Percentiles rank a stretch among this genome's conserved stretches.
Conservation (phyloP, 1,140 invertebrate genomes). For the Trachelipus rathkii region DNA sequence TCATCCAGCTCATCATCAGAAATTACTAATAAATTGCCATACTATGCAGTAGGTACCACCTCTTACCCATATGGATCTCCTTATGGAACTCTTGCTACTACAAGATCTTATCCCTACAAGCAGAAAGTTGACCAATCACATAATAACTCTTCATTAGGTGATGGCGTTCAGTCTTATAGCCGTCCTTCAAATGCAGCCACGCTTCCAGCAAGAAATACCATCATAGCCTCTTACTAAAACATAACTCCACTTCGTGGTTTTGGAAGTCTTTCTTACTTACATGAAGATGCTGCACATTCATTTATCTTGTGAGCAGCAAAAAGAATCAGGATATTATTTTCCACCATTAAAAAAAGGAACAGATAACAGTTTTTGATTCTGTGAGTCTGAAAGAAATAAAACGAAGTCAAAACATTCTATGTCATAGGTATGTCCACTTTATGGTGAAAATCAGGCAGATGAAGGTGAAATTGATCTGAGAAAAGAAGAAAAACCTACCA, state of each 20-base stretch:
- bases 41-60: conserved; percentile 23
- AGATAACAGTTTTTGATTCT: not conserved
- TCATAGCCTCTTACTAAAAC: conserved; percentile 1
- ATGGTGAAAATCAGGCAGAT: no score
- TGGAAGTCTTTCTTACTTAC: not conserved
- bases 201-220: conserved; percentile 29
- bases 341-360: not conserved
- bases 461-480: no score
- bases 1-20: conserved; percentile 11
- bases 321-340: not conserved
- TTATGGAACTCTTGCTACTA: conserved; percentile 36
- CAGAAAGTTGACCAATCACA: not conserved
- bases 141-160: not conserved
- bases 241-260: not conserved
- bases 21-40: conserved; percentile 19
- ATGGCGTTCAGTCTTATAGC: conserved; percentile 22
- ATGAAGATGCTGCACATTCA: not conserved
- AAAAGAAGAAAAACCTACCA: no score
- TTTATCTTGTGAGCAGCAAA: not conserved
- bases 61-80: not conserved
- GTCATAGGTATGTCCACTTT: no score
- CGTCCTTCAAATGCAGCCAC: conserved; percentile 23
- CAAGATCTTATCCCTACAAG: conserved; percentile 18
- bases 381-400: no score
- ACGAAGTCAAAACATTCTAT: no score